These are phyloP conservation scores for Drosophila repletoides DNA, from an alignment of 1,140 invertebrate genomes.

Conservation along the genomic window DNA sequence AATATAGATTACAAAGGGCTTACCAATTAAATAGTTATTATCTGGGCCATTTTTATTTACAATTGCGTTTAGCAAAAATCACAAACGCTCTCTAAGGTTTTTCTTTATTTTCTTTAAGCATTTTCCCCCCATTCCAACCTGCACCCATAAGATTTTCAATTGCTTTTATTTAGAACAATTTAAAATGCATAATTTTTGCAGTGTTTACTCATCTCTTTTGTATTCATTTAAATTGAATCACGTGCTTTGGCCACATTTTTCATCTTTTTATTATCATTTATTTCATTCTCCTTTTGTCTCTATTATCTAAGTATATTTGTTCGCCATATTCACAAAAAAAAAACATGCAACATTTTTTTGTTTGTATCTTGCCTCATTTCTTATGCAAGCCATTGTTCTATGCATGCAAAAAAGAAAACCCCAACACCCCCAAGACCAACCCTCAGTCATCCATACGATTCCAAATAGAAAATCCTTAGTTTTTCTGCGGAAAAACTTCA, in stretches of 20 bases:
- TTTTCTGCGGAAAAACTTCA: constrained; percentile 16
- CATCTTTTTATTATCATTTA: constrained; percentile 6
- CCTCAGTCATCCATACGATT: background rate
- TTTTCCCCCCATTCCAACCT: background rate
- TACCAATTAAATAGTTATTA: too few species aligned
- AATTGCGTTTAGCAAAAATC: too few species aligned
- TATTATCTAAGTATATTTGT: constrained; percentile 29
- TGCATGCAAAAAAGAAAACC: constrained; percentile 12
- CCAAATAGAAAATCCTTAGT: background rate
- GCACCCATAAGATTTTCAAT: background rate
- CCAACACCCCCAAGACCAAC: background rate
- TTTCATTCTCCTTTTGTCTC: constrained; percentile 1
- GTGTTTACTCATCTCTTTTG: background rate
- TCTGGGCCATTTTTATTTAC: too few species aligned
- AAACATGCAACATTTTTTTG: constrained; percentile 12
- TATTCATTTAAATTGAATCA: background rate
- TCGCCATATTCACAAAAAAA: background rate
- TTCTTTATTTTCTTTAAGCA: background rate
- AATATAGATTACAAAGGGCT: too few species aligned
- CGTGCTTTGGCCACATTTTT: background rate
- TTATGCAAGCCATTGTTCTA: constrained; percentile 46
- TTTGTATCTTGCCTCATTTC: constrained; percentile 42
- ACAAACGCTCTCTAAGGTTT: too few species aligned
- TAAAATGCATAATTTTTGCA: background rate
- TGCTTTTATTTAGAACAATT: too few species aligned